phyloP scores from a whole-genome alignment of 2,888 invertebrate genomes.

The Heliconius ethilla region DNA sequence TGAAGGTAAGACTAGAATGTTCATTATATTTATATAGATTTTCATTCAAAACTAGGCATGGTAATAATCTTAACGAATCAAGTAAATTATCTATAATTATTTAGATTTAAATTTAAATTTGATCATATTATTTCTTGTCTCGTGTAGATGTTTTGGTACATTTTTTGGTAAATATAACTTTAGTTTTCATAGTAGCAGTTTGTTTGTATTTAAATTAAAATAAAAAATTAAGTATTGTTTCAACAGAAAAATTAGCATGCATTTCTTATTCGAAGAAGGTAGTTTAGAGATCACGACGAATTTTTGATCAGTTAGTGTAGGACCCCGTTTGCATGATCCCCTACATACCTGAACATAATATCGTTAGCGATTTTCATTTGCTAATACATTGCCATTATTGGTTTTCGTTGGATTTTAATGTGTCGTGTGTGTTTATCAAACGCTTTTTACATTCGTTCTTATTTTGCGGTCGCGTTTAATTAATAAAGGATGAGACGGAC shows the following conservation, averaged over 20 bases:
- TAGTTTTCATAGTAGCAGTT: conserved; percentile 1
- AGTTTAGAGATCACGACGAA: conserved; percentile 33
- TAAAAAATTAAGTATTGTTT: conserved; percentile 22
- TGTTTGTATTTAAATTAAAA: conserved; percentile 24
- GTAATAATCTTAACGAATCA: conserved; percentile 13
- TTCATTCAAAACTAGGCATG: conserved; percentile 38
- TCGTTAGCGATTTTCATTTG: conserved; percentile 60
- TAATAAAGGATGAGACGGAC: conserved; percentile 70
- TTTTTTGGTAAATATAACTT: conserved; percentile 31
- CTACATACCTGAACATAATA: conserved; percentile 35
- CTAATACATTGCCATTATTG: conserved; percentile 55
- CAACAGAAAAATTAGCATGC: conserved; percentile 34
- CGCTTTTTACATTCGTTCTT: conserved; percentile 52
- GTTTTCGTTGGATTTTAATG: conserved; percentile 63
- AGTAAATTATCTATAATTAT: conserved; percentile 6
- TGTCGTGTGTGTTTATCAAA: conserved; percentile 57
- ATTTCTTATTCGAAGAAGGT: conserved; percentile 27
- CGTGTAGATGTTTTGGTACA: conserved; percentile 26
- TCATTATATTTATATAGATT: neutral
- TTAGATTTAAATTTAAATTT: neutral
- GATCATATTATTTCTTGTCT: conserved; percentile 11
- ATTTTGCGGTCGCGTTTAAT: conserved; percentile 76
- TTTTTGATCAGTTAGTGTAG: conserved; percentile 26
- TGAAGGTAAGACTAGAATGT: conserved; percentile 84
- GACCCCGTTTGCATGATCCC: conserved; percentile 37